Percentiles rank a stretch among this genome's conserved stretches.
These are phyloP conservation scores for Bombus terrestris DNA, from an alignment of 1,140 invertebrate species.

Conservation along the genomic window DNA sequence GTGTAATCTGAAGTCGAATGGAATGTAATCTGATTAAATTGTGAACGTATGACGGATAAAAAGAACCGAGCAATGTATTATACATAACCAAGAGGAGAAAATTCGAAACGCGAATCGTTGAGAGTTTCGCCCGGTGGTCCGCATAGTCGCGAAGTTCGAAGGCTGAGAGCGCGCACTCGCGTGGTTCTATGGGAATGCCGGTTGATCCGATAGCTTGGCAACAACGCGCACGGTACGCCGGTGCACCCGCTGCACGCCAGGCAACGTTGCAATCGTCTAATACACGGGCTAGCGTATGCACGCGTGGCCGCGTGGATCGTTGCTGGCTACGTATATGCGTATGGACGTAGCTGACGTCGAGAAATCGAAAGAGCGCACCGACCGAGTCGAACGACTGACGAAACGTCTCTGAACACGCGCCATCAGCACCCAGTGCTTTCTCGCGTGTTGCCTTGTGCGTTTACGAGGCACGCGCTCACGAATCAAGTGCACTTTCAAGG, in stretches of 20 bases:
- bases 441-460: conserved; percentile 31
- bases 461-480: conserved; percentile 44
- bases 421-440: conserved; percentile 30
- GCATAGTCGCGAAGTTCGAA: conserved; percentile 24
- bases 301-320: conserved; percentile 61
- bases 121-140: background rate
- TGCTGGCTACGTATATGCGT: conserved; percentile 19
- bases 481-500: conserved; percentile 65
- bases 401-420: conserved; percentile 36
- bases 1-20: background rate
- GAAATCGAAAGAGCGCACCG: conserved; percentile 7
- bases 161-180: conserved; percentile 25
- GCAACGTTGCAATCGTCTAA: conserved; percentile 55
- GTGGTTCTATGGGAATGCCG: conserved; percentile 50
- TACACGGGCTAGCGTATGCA: conserved; percentile 40
- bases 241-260: conserved; percentile 26
- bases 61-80: background rate
- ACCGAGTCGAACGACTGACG: conserved; percentile 9
- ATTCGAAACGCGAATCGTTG: background rate
- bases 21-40: background rate
- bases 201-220: conserved; percentile 47
- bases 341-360: conserved; percentile 25
- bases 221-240: conserved; percentile 44
- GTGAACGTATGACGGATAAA: background rate
- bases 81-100: background rate